Conservation (phyloP, 2,888 invertebrate genomes). For the Lampropteryx suffumata region DNA sequence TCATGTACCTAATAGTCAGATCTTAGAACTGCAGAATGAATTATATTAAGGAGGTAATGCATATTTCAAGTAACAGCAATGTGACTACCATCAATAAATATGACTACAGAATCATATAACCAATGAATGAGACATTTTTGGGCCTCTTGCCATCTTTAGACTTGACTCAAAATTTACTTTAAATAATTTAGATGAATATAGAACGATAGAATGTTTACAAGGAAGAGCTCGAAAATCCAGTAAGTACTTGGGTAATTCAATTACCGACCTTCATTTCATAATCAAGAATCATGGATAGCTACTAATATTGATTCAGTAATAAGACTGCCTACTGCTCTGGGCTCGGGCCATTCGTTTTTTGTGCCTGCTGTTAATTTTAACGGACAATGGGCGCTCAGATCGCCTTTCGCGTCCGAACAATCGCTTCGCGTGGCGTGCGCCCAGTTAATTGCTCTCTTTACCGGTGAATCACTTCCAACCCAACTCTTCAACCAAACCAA, state of each 20-base stretch:
- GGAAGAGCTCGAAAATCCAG: no score
- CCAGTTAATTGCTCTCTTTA: conserved; percentile 68
- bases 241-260: no score
- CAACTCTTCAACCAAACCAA: conserved; percentile 39
- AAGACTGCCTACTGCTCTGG: conserved; percentile 30
- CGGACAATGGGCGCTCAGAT: conserved; percentile 65
- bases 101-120: conserved; percentile 31
- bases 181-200: no score
- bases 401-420: conserved; percentile 62
- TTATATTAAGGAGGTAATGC: no score
- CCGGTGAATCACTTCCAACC: conserved; percentile 59
- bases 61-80: conserved; percentile 17
- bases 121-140: conserved; percentile 46
- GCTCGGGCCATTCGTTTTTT: conserved; percentile 54
- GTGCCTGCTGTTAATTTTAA: conserved; percentile 62
- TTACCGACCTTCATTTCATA: neutral
- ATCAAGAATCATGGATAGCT: conserved; percentile 7
- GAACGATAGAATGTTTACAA: no score
- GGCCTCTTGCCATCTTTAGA: conserved; percentile 30
- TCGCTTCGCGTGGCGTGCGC: conserved; percentile 56
- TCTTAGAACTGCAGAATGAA: no score
- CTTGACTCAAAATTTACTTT: conserved; percentile 43
- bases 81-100: conserved; percentile 7
- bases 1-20: no score
- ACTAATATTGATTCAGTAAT: conserved; percentile 28